Percentiles rank a stretch among this genome's conserved stretches.
These are phyloP conservation scores for Zelleria hepariella DNA, from an alignment of 2,888 invertebrate species.

Conservation along the genomic window DNA sequence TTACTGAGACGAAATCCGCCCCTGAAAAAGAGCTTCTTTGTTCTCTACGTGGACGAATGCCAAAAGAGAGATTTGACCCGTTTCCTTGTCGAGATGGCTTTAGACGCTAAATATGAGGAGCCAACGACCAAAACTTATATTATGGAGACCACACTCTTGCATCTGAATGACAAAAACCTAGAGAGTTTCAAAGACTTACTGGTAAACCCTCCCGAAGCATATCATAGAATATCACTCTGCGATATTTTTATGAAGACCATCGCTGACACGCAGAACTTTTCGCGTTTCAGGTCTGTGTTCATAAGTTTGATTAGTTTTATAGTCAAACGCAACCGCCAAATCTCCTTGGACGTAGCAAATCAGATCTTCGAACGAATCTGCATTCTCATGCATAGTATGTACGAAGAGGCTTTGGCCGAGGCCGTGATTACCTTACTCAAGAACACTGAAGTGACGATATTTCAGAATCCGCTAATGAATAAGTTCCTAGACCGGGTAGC, in stretches of 20 bases:
- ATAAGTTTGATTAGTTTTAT: slow-evolving; percentile 38
- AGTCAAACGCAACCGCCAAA: slow-evolving; percentile 21
- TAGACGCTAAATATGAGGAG: slow-evolving; percentile 30
- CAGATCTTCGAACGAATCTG: slow-evolving; percentile 45
- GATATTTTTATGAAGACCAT: slow-evolving; percentile 38
- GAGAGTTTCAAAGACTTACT: slow-evolving; percentile 30
- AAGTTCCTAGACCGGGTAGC: slow-evolving; percentile 33
- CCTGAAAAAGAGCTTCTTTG: slow-evolving; percentile 28
- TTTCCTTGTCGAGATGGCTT: slow-evolving; percentile 38
- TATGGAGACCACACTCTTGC: slow-evolving; percentile 32
- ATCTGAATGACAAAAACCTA: slow-evolving; percentile 30
- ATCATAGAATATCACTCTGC: no score
- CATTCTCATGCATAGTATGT: slow-evolving; percentile 45
- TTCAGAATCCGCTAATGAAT: slow-evolving; percentile 27
- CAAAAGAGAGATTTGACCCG: slow-evolving; percentile 30
- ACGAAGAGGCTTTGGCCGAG: slow-evolving; percentile 27
- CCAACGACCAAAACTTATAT: slow-evolving; percentile 18
- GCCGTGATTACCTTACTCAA: slow-evolving; percentile 35
- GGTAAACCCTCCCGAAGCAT: slow-evolving; percentile 9
- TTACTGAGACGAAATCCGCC: slow-evolving; percentile 19
- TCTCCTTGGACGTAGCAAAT: slow-evolving; percentile 27
- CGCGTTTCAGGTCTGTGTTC: slow-evolving; percentile 45
- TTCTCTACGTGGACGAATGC: slow-evolving; percentile 34
- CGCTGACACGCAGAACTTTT: slow-evolving; percentile 49
- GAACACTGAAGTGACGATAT: slow-evolving; percentile 32